These are phyloP conservation scores for Protaetia brevitarsis DNA, from an alignment of 1,140 invertebrate genomes.

Conservation along the genomic window DNA sequence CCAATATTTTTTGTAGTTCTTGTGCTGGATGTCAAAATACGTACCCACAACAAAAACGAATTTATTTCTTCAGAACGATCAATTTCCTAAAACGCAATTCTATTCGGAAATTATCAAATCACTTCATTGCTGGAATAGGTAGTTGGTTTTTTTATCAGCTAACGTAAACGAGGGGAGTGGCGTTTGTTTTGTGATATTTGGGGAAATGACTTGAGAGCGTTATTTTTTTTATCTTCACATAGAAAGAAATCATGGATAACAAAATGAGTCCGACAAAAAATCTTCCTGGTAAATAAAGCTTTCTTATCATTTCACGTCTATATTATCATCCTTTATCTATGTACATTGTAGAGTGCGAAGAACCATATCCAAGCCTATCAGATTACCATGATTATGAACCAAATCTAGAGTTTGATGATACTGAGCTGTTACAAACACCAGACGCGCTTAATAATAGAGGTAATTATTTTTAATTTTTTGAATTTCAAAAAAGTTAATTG, in stretches of 20 bases:
- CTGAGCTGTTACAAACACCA: slow-evolving; percentile 70
- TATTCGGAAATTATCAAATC: background rate
- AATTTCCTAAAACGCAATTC: background rate
- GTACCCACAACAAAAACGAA: slow-evolving; percentile 3
- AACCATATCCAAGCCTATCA: slow-evolving; percentile 83
- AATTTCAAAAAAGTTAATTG: background rate
- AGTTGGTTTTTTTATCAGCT: background rate
- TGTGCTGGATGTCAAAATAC: slow-evolving; percentile 9
- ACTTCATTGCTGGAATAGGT: background rate
- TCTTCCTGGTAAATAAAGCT: slow-evolving; percentile 28
- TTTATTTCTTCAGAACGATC: background rate
- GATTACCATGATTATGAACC: slow-evolving; percentile 92
- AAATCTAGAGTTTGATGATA: slow-evolving; percentile 94
- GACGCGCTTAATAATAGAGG: slow-evolving; percentile 49
- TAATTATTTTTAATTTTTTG: slow-evolving; percentile 36
- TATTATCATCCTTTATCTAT: slow-evolving; percentile 20
- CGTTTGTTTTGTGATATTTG: background rate
- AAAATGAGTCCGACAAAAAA: slow-evolving; percentile 33
- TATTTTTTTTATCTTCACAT: background rate
- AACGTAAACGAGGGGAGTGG: slow-evolving; percentile 16
- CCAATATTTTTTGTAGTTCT: background rate
- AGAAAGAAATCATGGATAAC: slow-evolving; percentile 30
- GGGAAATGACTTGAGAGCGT: slow-evolving; percentile 1
- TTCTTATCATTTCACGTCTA: slow-evolving; percentile 5
- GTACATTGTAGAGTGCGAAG: slow-evolving; percentile 66